A percentile compares a stretch with the other conserved stretches of the same genome.
phyloP scores from a whole-genome alignment of 2,113 vertebrate species.

The Myanophis thanlyinensis region DNA sequence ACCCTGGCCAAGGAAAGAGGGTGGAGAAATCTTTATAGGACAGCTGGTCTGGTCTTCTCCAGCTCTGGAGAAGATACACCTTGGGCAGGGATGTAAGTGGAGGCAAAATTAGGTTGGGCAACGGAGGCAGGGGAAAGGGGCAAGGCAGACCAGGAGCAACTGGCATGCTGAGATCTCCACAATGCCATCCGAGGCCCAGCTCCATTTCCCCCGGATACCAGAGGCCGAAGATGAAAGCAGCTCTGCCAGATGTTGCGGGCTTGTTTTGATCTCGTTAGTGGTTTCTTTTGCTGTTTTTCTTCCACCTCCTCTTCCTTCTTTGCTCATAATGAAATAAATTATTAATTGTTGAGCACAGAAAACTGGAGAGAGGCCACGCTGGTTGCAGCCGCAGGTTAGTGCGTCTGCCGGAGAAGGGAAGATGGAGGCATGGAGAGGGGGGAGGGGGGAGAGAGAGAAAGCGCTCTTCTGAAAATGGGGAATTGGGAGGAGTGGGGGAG shows the following conservation, averaged over 20 bases:
- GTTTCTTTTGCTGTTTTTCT: conserved; percentile 41
- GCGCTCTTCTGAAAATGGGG: neutral
- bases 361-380: conserved; percentile 25
- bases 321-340: conserved; percentile 65
- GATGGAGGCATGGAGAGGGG: neutral
- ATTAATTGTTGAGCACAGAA: conserved; percentile 63
- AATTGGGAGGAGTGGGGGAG: neutral
- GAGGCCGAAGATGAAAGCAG: conserved; percentile 61
- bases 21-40: neutral
- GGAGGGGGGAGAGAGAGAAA: no score
- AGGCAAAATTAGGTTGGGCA: neutral
- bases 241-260: conserved; percentile 66
- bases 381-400: neutral
- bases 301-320: no score
- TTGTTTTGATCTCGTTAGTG: conserved; percentile 68
- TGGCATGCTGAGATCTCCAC: conserved; percentile 17
- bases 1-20: neutral
- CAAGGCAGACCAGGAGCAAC: neutral
- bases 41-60: neutral
- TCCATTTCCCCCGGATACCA: conserved; percentile 48
- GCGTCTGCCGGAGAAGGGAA: neutral
- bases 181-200: neutral
- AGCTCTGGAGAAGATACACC: neutral
- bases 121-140: neutral
- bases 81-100: neutral